Conservation (phyloP, 2,113 vertebrate species). For the Prionailurus bengalensis region DNA sequence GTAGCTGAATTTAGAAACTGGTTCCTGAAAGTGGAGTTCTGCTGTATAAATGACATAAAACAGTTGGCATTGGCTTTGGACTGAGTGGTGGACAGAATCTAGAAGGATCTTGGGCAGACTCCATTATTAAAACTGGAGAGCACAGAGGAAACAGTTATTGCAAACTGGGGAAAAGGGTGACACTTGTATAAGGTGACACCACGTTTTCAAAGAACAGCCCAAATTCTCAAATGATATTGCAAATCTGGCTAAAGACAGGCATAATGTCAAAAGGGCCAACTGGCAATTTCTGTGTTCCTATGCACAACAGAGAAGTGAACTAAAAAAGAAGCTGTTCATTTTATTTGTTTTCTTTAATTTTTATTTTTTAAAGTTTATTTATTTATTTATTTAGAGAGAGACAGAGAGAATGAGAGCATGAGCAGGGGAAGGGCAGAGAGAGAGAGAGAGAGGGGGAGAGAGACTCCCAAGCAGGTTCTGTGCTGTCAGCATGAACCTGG, state of each 20-base stretch:
- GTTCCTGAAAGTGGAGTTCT: neutral
- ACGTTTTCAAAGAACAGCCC: neutral
- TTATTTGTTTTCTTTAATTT: neutral
- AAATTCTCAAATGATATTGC: neutral
- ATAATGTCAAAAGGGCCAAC: neutral
- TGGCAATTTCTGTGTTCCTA: neutral
- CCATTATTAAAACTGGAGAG: neutral
- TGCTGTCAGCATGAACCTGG: too few species aligned
- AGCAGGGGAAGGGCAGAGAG: too few species aligned
- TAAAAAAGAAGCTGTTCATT: neutral
- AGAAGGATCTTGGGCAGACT: neutral
- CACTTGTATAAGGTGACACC: rapidly evolving
- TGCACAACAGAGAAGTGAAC: neutral
- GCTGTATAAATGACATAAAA: neutral
- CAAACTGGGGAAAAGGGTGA: neutral
- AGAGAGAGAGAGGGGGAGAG: too few species aligned
- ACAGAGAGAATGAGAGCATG: too few species aligned
- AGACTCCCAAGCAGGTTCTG: too few species aligned
- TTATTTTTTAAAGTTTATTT: too few species aligned
- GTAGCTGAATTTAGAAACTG: neutral
- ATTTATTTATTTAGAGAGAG: too few species aligned
- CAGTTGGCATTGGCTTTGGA: neutral
- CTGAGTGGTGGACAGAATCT: neutral
- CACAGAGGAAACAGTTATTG: neutral
- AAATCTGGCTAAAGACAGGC: neutral